phyloP scores from a whole-genome alignment of 1,140 invertebrate species.

The Pomphorhynchus laevis region DNA sequence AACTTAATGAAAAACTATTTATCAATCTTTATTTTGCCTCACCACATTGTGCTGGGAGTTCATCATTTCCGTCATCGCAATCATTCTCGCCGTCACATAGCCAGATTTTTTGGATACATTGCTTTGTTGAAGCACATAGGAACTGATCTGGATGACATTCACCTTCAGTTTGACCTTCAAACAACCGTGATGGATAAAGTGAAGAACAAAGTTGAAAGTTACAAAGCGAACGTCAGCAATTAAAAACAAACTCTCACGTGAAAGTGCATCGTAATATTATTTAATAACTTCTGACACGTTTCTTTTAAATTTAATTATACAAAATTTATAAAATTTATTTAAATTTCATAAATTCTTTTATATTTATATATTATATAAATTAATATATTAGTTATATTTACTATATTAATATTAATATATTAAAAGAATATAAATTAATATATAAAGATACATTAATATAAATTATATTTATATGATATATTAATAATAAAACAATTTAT shows the following conservation, averaged over 20 bases:
- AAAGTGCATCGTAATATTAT: no score
- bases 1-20: slow-evolving; percentile 10
- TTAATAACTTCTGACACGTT: no score
- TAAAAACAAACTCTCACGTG: neutral
- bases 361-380: no score
- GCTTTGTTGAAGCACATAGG: slow-evolving; percentile 38
- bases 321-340: no score
- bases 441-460: no score
- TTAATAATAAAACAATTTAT: no score
- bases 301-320: no score
- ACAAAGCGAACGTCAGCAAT: slow-evolving; percentile 2
- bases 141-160: slow-evolving; percentile 58
- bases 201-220: slow-evolving; percentile 1
- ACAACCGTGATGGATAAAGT: neutral
- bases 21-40: neutral
- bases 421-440: no score
- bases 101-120: slow-evolving; percentile 58
- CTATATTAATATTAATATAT: no score
- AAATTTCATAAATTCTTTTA: no score
- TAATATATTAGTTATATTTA: no score
- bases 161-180: neutral
- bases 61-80: slow-evolving; percentile 44
- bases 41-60: slow-evolving; percentile 11
- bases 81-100: slow-evolving; percentile 58
- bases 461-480: no score